phyloP scores from a whole-genome alignment of 2,113 vertebrate genomes.

The Sterrhoptilus dennistouni region DNA sequence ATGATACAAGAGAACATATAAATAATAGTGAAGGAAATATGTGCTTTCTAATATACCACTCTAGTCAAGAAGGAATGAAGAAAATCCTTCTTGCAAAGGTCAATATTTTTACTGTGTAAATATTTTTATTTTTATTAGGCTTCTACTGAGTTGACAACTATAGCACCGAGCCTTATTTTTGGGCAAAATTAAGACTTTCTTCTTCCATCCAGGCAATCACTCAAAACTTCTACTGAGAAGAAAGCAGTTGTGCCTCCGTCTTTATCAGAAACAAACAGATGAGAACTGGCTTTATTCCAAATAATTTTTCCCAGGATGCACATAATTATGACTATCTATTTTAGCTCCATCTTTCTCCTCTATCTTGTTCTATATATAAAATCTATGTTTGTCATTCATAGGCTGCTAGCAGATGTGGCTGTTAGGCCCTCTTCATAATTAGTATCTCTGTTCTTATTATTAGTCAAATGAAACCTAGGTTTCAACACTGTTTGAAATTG shows the following conservation, averaged over 20 bases:
- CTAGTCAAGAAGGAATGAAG: background rate
- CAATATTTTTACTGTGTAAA: background rate
- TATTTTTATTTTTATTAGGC: background rate
- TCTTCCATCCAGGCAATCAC: background rate
- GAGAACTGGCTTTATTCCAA: conserved; percentile 16
- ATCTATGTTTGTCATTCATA: background rate
- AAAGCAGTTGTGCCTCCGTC: background rate
- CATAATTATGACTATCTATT: background rate
- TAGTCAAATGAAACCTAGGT: background rate
- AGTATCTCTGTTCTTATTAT: background rate
- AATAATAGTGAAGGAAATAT: background rate
- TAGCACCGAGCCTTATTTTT: background rate
- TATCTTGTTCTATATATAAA: background rate
- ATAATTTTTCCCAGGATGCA: background rate
- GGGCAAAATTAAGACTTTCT: background rate
- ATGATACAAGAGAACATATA: background rate
- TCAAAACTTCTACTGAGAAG: background rate
- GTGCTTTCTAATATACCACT: background rate
- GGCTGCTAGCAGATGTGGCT: background rate
- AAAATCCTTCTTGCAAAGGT: background rate
- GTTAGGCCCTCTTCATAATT: background rate
- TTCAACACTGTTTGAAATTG: background rate
- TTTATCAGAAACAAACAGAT: background rate
- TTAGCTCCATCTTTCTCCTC: background rate
- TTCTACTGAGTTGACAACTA: background rate